These are phyloP conservation scores for Resseliella maxima DNA, from an alignment of 2,888 invertebrate species.

Conservation along the genomic window DNA sequence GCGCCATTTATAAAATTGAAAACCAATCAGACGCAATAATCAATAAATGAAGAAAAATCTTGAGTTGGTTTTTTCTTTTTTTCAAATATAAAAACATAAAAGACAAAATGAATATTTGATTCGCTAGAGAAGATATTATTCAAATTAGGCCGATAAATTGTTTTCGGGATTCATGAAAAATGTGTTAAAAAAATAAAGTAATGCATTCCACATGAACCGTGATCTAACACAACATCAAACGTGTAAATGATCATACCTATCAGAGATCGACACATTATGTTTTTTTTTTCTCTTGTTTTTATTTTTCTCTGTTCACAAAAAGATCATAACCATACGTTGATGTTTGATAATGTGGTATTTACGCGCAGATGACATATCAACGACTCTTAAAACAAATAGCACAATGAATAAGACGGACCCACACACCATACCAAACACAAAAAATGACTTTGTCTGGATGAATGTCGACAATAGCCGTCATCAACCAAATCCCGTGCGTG, in stretches of 20 bases:
- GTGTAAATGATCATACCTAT: conserved; percentile 50
- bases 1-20: conserved; percentile 12
- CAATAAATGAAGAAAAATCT: not conserved
- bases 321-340: conserved; percentile 14
- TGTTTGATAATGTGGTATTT: not conserved
- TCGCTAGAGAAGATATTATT: not conserved
- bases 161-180: not conserved
- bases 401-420: not conserved
- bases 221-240: conserved; percentile 51
- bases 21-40: not conserved
- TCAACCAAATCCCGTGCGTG: conserved; percentile 36
- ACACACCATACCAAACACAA: not conserved
- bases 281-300: not conserved
- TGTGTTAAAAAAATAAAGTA: not conserved
- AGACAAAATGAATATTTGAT: not conserved
- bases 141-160: not conserved
- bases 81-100: not conserved
- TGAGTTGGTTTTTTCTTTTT: not conserved
- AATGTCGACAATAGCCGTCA: conserved; percentile 53
- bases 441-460: conserved; percentile 20
- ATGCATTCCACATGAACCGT: not conserved
- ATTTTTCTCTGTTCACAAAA: not conserved
- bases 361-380: conserved; percentile 32
- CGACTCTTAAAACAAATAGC: conserved; percentile 8
- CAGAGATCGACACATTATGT: conserved; percentile 1